These are phyloP conservation scores for Caradrina kadenii DNA, from an alignment of 2,888 invertebrate genomes.

Conservation along the genomic window DNA sequence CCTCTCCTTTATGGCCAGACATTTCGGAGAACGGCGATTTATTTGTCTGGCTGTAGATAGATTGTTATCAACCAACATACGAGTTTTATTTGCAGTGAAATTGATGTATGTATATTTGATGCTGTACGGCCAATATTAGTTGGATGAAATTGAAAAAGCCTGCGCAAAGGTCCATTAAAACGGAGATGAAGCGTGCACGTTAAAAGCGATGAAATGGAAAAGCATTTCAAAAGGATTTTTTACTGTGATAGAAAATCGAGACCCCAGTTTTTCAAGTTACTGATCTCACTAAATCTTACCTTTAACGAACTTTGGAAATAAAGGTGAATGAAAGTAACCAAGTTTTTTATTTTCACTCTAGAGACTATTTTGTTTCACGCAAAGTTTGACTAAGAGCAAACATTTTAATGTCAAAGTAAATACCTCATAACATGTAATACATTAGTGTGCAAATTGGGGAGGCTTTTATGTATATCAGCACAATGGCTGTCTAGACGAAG, in stretches of 20 bases:
- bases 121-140: conserved; percentile 34
- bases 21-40: conserved; percentile 80
- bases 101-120: conserved; percentile 40
- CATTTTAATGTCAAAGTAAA: conserved; percentile 38
- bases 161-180: conserved; percentile 25
- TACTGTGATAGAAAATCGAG: conserved; percentile 10
- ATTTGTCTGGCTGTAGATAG: conserved; percentile 78
- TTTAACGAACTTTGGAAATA: conserved; percentile 19
- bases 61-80: conserved; percentile 68
- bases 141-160: conserved; percentile 36
- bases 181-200: conserved; percentile 26
- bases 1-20: conserved; percentile 77
- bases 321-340: conserved; percentile 4
- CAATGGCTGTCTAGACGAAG: conserved; percentile 69
- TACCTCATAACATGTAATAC: conserved; percentile 23
- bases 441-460: conserved; percentile 48
- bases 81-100: conserved; percentile 45
- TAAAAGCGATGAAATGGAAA: conserved; percentile 36
- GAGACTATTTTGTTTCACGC: not conserved
- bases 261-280: conserved; percentile 33
- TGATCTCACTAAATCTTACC: conserved; percentile 21
- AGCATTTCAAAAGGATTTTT: conserved; percentile 23
- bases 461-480: conserved; percentile 55
- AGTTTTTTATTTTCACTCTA: conserved; percentile 12
- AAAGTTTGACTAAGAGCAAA: conserved; percentile 13